Percentiles rank a stretch among this genome's conserved stretches.
Evolutionary conservation across 2,797 vertebrate genomes (phyloP).

Genomic region (Chrysocyon brachyurus): DNA sequence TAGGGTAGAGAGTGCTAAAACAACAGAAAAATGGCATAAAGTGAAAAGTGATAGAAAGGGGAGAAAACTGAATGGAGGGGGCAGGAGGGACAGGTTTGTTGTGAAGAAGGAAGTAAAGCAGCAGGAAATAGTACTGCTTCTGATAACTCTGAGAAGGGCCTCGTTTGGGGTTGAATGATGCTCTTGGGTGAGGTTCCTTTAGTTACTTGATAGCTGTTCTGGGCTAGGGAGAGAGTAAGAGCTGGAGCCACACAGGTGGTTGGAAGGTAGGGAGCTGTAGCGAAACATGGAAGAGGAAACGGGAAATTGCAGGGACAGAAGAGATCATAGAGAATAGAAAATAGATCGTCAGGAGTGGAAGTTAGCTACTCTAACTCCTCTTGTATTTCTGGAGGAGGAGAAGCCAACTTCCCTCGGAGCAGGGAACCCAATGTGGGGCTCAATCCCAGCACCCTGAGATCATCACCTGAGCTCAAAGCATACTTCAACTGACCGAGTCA

Average conservation of each 20-base stretch:
- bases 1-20: background rate
- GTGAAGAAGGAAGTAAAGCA: background rate
- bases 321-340: background rate
- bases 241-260: background rate
- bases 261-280: background rate
- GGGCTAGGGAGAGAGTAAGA: background rate
- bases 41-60: background rate
- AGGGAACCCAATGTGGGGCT: background rate
- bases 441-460: background rate
- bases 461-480: background rate
- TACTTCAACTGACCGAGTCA: background rate
- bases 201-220: background rate
- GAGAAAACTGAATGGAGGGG: too few relatives aligned
- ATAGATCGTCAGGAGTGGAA: too few relatives aligned
- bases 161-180: background rate
- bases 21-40: background rate
- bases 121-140: background rate
- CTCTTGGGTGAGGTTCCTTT: background rate
- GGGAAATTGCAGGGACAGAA: background rate
- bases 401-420: background rate
- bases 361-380: background rate
- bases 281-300: background rate
- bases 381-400: background rate
- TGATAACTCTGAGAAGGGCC: background rate
- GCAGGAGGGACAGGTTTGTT: background rate